Evolutionary conservation across 2,113 vertebrate species (phyloP).

Genomic region (Lucifuga dentata): DNA sequence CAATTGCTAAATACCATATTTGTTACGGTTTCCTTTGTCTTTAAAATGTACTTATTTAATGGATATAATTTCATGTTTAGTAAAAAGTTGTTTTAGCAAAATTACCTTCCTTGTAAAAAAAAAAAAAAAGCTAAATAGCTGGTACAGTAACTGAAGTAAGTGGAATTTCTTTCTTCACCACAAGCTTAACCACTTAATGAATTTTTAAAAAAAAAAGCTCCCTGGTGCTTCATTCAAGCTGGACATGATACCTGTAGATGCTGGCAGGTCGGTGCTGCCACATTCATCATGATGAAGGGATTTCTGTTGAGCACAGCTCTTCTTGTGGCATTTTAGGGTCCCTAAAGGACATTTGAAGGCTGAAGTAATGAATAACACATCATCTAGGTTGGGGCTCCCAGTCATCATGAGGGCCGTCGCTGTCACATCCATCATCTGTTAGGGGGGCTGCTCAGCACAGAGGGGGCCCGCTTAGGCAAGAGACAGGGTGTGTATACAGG

Average conservation of each 20-base stretch:
- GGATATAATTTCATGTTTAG: no score
- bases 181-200: no score
- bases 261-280: background rate
- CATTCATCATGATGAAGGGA: constrained; percentile 73
- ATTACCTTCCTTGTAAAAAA: no score
- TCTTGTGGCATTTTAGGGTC: constrained; percentile 67
- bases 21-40: no score
- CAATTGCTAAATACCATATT: no score
- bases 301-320: constrained; percentile 46
- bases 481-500: constrained; percentile 22
- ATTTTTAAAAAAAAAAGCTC: no score
- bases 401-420: constrained; percentile 40
- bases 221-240: no score
- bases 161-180: no score
- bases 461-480: constrained; percentile 8
- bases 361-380: constrained; percentile 75
- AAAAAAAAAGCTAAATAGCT: no score
- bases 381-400: constrained; percentile 55
- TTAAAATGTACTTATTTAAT: no score
- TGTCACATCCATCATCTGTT: constrained; percentile 73
- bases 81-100: no score
- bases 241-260: constrained; percentile 34
- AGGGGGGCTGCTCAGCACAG: constrained; percentile 1
- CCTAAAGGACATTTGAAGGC: constrained; percentile 68
- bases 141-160: no score